These are phyloP conservation scores for Nudaria mundana DNA, from an alignment of 2,888 invertebrate species.

Conservation along the genomic window DNA sequence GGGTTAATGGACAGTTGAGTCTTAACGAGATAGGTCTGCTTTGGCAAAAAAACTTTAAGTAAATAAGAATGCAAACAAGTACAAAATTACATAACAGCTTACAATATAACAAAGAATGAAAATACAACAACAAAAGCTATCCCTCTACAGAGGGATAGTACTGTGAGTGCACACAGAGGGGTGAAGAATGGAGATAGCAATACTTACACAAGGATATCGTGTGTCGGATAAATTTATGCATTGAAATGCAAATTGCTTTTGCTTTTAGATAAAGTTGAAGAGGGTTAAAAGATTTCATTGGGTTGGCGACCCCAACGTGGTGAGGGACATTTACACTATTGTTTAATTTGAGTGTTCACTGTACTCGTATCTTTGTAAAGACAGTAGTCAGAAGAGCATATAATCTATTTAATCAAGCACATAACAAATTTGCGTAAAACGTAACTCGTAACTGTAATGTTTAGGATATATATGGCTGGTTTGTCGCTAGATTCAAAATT, in stretches of 20 bases:
- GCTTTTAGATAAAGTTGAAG: constrained; percentile 38
- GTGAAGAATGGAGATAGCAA: constrained; percentile 69
- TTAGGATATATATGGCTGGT: too few relatives aligned
- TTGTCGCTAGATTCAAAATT: too few relatives aligned
- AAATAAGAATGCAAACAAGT: background rate
- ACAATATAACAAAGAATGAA: constrained; percentile 33
- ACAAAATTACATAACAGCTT: background rate
- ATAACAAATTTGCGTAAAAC: too few relatives aligned
- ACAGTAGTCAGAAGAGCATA: too few relatives aligned
- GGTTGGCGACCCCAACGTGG: constrained; percentile 11
- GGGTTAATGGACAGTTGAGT: too few relatives aligned
- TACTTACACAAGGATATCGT: constrained; percentile 57
- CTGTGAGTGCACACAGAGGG: constrained; percentile 52
- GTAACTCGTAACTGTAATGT: too few relatives aligned
- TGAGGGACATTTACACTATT: constrained; percentile 11
- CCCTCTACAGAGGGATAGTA: constrained; percentile 23
- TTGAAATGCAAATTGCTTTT: constrained; percentile 72
- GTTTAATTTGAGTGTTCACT: constrained; percentile 13
- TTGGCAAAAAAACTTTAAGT: too few relatives aligned
- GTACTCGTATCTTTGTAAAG: background rate
- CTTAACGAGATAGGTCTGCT: too few relatives aligned
- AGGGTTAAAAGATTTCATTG: constrained; percentile 32
- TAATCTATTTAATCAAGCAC: too few relatives aligned
- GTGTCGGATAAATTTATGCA: constrained; percentile 70
- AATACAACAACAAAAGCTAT: constrained; percentile 48